A percentile compares a stretch with the other conserved stretches of the same genome.
Conservation (phyloP, 2,797 vertebrate genomes). For the Heteromormyrus szaboi region DNA sequence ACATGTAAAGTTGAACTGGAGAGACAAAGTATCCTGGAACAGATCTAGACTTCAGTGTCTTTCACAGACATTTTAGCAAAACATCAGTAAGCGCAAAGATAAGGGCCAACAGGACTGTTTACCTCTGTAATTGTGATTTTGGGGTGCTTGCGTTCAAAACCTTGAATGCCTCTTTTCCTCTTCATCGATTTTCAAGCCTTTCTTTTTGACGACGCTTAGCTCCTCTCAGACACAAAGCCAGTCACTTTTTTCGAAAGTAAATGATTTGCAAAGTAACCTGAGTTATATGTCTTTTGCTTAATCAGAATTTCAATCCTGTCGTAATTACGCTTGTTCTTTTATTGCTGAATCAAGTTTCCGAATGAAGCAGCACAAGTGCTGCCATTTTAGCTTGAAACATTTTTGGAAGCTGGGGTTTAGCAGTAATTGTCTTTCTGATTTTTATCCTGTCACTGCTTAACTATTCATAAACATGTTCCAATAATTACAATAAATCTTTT, state of each 20-base stretch:
- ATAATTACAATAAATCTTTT: conserved; percentile 6
- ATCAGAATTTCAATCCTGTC: not conserved
- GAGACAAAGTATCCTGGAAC: not conserved
- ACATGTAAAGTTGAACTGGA: not conserved
- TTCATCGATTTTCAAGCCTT: not conserved
- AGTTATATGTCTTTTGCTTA: not conserved
- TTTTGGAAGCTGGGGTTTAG: conserved; percentile 7
- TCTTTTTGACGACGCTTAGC: not conserved
- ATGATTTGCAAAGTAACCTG: not conserved
- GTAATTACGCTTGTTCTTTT: not conserved
- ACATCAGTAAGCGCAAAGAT: not conserved
- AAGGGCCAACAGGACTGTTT: conserved; percentile 18
- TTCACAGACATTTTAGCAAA: not conserved
- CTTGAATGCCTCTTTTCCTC: conserved; percentile 27
- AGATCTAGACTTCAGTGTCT: not conserved
- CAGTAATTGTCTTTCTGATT: not conserved
- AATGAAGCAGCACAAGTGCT: not conserved
- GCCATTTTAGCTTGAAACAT: not conserved
- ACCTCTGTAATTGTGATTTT: conserved; percentile 40
- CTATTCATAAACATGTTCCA: conserved; percentile 4
- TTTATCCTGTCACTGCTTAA: not conserved
- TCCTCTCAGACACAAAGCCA: not conserved
- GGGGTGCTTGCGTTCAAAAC: conserved; percentile 34
- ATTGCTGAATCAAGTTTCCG: not conserved
- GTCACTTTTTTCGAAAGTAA: not conserved